Evolutionary conservation across 2,797 vertebrate genomes (phyloP).

Genomic region (Rhinogobio ventralis): DNA sequence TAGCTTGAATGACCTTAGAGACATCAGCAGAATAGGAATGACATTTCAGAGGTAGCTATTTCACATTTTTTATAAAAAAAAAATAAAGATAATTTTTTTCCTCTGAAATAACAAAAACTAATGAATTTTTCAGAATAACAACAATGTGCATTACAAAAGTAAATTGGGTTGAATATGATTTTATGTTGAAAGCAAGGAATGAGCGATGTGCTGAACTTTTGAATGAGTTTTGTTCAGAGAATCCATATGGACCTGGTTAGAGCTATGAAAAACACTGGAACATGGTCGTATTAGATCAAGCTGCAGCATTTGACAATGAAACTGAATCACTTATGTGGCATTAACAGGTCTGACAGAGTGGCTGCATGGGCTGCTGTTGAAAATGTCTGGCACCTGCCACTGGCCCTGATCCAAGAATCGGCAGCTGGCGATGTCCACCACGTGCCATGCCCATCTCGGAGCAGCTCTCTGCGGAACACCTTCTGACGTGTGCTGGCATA

Average conservation of each 20-base stretch:
- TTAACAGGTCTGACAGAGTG: slow-evolving; percentile 57
- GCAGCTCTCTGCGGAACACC: slow-evolving; percentile 51
- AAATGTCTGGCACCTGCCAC: slow-evolving; percentile 69
- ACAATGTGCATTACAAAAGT: not conserved
- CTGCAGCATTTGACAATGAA: not conserved
- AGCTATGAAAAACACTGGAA: not conserved
- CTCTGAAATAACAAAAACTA: not conserved
- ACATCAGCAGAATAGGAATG: not conserved
- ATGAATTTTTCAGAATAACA: not conserved
- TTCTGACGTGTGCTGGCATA: slow-evolving; percentile 71
- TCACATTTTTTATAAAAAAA: not conserved
- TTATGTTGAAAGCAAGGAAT: not conserved
- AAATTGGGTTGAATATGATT: not conserved
- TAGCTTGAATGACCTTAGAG: not conserved
- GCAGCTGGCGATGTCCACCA: slow-evolving; percentile 69
- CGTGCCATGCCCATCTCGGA: slow-evolving; percentile 44
- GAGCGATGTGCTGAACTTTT: not conserved
- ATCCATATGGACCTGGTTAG: not conserved
- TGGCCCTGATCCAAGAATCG: slow-evolving; percentile 65
- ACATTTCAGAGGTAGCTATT: not conserved
- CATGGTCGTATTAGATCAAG: not conserved
- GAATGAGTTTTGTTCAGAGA: not conserved
- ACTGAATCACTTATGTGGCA: slow-evolving; percentile 25
- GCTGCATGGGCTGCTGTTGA: slow-evolving; percentile 51
- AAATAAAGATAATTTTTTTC: not conserved